Evolutionary conservation across 2,113 vertebrate genomes (phyloP).

Genomic region (Odocoileus virginianus): DNA sequence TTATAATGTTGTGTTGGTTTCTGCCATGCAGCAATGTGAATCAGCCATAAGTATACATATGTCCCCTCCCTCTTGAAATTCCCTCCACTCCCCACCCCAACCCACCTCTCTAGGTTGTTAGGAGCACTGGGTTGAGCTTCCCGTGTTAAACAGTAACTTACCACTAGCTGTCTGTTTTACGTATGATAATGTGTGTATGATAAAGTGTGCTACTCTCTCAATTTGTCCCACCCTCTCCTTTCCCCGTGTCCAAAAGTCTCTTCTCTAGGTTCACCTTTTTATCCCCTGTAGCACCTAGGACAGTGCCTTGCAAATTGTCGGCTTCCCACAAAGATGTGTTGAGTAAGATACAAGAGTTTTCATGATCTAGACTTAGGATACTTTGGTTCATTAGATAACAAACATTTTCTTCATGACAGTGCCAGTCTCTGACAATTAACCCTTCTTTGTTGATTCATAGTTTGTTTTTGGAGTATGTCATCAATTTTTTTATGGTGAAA

Average conservation of each 20-base stretch:
- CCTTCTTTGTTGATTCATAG: not conserved
- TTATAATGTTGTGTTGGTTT: not conserved
- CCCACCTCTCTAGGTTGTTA: not conserved
- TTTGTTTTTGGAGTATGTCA: conserved; percentile 14
- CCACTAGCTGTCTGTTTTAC: not conserved
- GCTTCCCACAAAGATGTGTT: not conserved
- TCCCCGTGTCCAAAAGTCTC: not conserved
- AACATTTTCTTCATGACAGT: conserved; percentile 1
- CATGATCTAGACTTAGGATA: not conserved
- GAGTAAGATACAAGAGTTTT: not conserved
- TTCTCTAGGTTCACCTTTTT: not conserved
- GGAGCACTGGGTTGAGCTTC: not conserved
- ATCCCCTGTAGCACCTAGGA: conserved; percentile 12
- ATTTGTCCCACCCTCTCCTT: not conserved
- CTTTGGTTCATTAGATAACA: conserved; percentile 1
- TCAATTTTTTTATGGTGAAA: not conserved
- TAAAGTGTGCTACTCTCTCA: not conserved
- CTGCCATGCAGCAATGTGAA: not conserved
- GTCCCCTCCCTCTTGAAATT: not conserved
- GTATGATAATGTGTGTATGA: not conserved
- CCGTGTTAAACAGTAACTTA: not conserved
- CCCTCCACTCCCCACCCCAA: not conserved
- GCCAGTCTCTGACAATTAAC: not conserved
- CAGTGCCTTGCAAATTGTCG: conserved; percentile 18
- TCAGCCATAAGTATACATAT: not conserved